Percentiles rank a stretch among this genome's conserved stretches.
phyloP scores from a whole-genome alignment of 2,888 invertebrate species.

The Teleiodes luculella region DNA sequence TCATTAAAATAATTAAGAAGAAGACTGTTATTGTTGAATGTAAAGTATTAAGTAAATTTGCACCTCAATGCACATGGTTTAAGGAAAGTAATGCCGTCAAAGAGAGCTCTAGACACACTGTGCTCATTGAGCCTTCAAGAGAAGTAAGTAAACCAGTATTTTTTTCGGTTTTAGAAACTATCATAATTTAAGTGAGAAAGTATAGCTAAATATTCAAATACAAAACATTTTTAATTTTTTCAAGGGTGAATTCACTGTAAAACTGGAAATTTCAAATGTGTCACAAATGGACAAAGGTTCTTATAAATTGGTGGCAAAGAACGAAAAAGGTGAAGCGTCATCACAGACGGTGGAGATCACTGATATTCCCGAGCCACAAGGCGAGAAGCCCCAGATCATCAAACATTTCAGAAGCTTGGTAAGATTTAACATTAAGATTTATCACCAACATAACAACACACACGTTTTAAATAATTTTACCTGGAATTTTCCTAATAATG shows the following conservation, averaged over 20 bases:
- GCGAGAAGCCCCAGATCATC: slow-evolving; percentile 88
- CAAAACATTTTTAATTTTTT: slow-evolving; percentile 18
- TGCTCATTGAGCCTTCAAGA: slow-evolving; percentile 87
- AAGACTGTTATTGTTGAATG: slow-evolving; percentile 96
- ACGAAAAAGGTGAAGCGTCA: slow-evolving; percentile 94
- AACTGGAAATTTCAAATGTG: slow-evolving; percentile 92
- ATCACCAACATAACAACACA: too few species aligned
- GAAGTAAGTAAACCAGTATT: slow-evolving; percentile 76
- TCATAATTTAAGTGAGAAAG: too few species aligned
- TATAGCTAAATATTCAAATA: neutral
- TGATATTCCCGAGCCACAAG: slow-evolving; percentile 88
- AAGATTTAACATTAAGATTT: too few species aligned
- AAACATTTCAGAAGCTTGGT: slow-evolving; percentile 87
- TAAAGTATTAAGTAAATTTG: slow-evolving; percentile 94
- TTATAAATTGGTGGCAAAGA: slow-evolving; percentile 93
- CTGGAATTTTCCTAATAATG: too few species aligned
- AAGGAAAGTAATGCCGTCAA: slow-evolving; percentile 89
- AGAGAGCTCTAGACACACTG: slow-evolving; percentile 86
- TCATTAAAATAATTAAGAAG: slow-evolving; percentile 94
- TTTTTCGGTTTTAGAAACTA: neutral
- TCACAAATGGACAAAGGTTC: slow-evolving; percentile 90
- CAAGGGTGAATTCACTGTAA: slow-evolving; percentile 92
- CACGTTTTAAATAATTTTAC: too few species aligned
- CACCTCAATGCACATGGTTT: slow-evolving; percentile 96
- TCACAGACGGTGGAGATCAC: slow-evolving; percentile 93